Percentiles rank a stretch among this genome's conserved stretches.
These are phyloP conservation scores for Acipenser transmontanus DNA, from an alignment of 2,797 vertebrate species.

Conservation along the genomic window DNA sequence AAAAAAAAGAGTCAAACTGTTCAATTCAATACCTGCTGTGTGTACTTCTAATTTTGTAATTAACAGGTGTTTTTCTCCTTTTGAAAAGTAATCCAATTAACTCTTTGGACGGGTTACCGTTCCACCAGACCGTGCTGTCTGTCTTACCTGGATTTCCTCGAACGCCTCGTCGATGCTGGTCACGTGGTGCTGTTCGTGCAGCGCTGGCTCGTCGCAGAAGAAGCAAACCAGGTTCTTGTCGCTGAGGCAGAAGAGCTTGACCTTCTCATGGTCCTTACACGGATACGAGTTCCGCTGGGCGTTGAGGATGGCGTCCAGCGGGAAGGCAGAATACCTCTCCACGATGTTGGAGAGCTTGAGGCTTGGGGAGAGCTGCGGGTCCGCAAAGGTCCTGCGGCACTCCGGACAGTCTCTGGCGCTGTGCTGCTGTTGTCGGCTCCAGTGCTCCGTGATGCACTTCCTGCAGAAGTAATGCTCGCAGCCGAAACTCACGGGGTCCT, in stretches of 20 bases:
- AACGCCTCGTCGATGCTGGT: slow-evolving; percentile 91
- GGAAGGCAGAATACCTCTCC: slow-evolving; percentile 91
- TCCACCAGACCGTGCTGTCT: no score
- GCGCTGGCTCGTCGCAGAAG: slow-evolving; percentile 90
- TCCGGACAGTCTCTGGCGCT: slow-evolving; percentile 86
- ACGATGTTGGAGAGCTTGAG: slow-evolving; percentile 98
- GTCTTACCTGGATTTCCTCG: slow-evolving; percentile 88
- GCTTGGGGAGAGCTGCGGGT: slow-evolving; percentile 85
- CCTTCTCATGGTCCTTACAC: slow-evolving; percentile 94
- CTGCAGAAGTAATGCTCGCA: slow-evolving; percentile 98
- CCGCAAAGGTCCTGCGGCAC: slow-evolving; percentile 85
- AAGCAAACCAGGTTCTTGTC: slow-evolving; percentile 93
- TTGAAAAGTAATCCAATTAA: no score
- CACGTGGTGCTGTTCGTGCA: slow-evolving; percentile 95
- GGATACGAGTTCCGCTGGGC: slow-evolving; percentile 83
- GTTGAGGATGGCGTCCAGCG: slow-evolving; percentile 86
- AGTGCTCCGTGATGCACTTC: slow-evolving; percentile 94
- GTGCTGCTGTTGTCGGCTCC: slow-evolving; percentile 87
- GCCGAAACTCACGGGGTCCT: slow-evolving; percentile 93
- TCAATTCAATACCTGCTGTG: no score
- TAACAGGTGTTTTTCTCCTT: no score
- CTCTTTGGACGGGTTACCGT: no score
- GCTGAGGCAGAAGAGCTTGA: slow-evolving; percentile 93
- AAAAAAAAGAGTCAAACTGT: no score
- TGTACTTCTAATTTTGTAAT: no score